Evolutionary conservation across 1,140 invertebrate genomes (phyloP), one percentile per base, ranked within the genome.

Genomic region (Dryas iulia): DNA sequence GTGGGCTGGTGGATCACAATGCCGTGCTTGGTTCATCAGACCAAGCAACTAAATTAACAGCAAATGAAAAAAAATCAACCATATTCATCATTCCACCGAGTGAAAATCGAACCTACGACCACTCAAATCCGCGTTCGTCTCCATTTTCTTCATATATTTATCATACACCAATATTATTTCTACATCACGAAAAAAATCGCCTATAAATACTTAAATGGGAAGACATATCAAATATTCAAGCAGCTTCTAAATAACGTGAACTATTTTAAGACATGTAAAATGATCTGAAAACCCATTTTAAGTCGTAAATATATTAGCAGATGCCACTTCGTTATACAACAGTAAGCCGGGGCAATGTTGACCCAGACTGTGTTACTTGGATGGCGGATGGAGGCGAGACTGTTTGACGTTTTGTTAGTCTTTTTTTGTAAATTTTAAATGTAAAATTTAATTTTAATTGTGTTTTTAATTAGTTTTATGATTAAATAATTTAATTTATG

Each of bases 351-450:
- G 30, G 24, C 56, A 53, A 53, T 65, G 57, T 70, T 70, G 68
- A 65, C 58, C 68, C 62, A 70, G 68, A 65, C 68, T 25, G 10
- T 8, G 39, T 30, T 59, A 69, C 62, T 69, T 62, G 30, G 18
- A 47, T 21, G 18, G 7, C 58, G 30, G 18, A 47, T 21, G 18
- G 7, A 47, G 14, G 39, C 39, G 39, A 18, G 35, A 47, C 39
- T 47, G 35, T 39, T 47, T 47, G 39, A 47, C 35, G 8, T 47
- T 21, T 47, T 47, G 14, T 0, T n/a, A 6, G 4, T 14, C 3
- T 21, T 47, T 47, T 35, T 1, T 35, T 47, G n/a, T n/a, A n/a
- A 8, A 47, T 21, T 47, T 47, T 8, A 14, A 21, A 7, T 18
- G 3, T 8, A 18, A 47, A 47, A 31, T 31, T 31, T 31, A 1